Evolutionary conservation across 2,888 invertebrate genomes (phyloP).

Genomic region (Epinotia bilunana): DNA sequence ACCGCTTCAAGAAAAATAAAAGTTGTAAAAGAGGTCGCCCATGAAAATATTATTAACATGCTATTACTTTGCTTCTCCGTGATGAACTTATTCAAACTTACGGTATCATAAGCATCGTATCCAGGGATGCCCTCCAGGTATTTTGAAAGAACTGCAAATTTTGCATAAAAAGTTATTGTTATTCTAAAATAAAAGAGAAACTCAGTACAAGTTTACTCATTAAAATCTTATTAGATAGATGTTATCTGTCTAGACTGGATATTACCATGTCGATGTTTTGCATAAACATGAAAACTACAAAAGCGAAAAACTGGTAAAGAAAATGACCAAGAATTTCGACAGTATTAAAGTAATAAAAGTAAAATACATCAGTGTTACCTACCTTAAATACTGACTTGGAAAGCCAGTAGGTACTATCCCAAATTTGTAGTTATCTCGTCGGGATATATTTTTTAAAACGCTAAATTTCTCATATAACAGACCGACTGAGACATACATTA

Average conservation of each 20-base stretch:
- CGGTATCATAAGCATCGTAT: slow-evolving; percentile 3
- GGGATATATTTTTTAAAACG: too few species aligned
- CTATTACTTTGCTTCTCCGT: background rate
- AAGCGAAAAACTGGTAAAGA: background rate
- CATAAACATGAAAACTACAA: slow-evolving; percentile 31
- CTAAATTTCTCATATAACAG: too few species aligned
- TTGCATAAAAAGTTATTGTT: slow-evolving; percentile 17
- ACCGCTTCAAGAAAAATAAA: background rate
- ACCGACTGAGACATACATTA: too few species aligned
- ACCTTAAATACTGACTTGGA: background rate
- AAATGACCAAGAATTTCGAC: background rate
- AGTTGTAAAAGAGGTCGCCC: background rate
- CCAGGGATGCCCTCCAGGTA: slow-evolving; percentile 21
- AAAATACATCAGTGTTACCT: too few species aligned
- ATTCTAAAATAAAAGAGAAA: slow-evolving; percentile 29
- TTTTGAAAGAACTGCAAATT: background rate
- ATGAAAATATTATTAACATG: background rate
- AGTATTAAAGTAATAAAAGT: background rate
- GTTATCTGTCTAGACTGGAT: slow-evolving; percentile 41
- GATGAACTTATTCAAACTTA: slow-evolving; percentile 25
- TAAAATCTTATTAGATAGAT: slow-evolving; percentile 29
- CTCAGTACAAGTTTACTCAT: slow-evolving; percentile 13
- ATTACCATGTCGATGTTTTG: slow-evolving; percentile 13
- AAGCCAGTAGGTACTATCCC: too few species aligned
- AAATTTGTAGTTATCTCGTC: too few species aligned